Evolutionary conservation across 2,888 invertebrate genomes (phyloP).

Genomic region (Parasteatoda lunata): DNA sequence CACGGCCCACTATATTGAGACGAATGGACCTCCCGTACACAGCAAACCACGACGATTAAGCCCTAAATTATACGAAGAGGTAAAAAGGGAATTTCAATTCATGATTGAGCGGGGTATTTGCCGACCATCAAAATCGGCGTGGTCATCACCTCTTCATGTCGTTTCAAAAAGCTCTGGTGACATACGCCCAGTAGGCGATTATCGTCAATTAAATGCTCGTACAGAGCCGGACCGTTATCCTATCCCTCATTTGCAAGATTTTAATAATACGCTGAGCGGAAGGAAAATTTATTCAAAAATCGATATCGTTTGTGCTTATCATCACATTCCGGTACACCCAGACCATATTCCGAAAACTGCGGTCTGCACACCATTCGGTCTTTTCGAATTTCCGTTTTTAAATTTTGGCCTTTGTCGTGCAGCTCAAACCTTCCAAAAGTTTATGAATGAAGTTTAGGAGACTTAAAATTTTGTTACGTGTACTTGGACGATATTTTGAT

Average conservation of each 20-base stretch:
- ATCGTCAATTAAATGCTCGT: constrained; percentile 72
- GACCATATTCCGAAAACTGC: constrained; percentile 70
- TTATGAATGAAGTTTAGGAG: no score
- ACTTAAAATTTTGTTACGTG: no score
- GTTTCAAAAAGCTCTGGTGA: neutral
- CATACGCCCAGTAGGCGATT: constrained; percentile 72
- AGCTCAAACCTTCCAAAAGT: no score
- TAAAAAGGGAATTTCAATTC: constrained; percentile 15
- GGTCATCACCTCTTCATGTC: constrained; percentile 15
- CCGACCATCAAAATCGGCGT: neutral
- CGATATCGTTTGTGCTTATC: no score
- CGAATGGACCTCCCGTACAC: neutral
- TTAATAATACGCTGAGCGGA: no score
- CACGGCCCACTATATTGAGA: constrained; percentile 13
- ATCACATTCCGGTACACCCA: no score
- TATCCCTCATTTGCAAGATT: constrained; percentile 69
- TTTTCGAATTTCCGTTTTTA: no score
- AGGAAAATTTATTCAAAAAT: no score
- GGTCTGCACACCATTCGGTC: no score
- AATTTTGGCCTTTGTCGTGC: no score
- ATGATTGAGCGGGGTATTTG: neutral
- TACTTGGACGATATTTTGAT: no score
- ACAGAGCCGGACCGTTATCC: constrained; percentile 74
- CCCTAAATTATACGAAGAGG: neutral
- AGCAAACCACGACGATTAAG: no score